A percentile compares a stretch with the other conserved stretches of the same genome.
Conservation (phyloP, 1,140 invertebrate species). For the Macrobrachium rosenbergii region DNA sequence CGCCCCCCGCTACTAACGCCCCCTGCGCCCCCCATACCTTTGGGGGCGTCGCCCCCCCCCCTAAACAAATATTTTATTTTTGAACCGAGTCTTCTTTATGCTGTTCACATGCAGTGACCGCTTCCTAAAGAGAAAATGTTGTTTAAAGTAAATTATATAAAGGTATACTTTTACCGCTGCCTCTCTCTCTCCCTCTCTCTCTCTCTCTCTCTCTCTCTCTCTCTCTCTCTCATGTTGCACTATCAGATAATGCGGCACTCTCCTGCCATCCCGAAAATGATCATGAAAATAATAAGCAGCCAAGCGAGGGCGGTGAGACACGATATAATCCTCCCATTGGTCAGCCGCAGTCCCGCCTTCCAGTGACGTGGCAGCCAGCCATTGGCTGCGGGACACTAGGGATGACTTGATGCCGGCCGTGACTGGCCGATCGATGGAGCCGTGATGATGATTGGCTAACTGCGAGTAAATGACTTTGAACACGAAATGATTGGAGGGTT, state of each 20-base stretch:
- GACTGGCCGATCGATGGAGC: conserved; percentile 57
- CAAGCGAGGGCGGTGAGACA: conserved; percentile 34
- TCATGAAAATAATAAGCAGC: conserved; percentile 62
- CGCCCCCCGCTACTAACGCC: too few species aligned
- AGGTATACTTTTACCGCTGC: background rate
- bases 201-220: conserved; percentile 27
- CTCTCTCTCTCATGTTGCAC: conserved; percentile 8
- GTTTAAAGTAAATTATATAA: too few species aligned
- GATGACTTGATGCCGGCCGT: conserved; percentile 57
- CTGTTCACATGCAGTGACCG: too few species aligned
- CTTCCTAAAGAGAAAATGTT: too few species aligned
- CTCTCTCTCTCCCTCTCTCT: conserved; percentile 14
- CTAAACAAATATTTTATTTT: too few species aligned
- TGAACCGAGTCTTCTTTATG: too few species aligned
- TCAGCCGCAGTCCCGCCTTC: conserved; percentile 38
- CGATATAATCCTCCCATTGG: conserved; percentile 58
- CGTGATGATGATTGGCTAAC: conserved; percentile 60
- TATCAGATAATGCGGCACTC: conserved; percentile 19
- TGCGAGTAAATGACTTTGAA: conserved; percentile 59
- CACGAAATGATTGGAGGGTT: conserved; percentile 59
- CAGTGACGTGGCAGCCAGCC: conserved; percentile 36
- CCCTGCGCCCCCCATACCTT: too few species aligned
- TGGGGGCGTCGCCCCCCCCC: too few species aligned
- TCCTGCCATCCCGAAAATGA: conserved; percentile 50
- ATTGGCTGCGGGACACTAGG: conserved; percentile 35